Percentiles rank a stretch among this genome's conserved stretches.
These are phyloP conservation scores for Tapera naevia DNA, from an alignment of 2,797 vertebrate genomes.

Conservation along the genomic window DNA sequence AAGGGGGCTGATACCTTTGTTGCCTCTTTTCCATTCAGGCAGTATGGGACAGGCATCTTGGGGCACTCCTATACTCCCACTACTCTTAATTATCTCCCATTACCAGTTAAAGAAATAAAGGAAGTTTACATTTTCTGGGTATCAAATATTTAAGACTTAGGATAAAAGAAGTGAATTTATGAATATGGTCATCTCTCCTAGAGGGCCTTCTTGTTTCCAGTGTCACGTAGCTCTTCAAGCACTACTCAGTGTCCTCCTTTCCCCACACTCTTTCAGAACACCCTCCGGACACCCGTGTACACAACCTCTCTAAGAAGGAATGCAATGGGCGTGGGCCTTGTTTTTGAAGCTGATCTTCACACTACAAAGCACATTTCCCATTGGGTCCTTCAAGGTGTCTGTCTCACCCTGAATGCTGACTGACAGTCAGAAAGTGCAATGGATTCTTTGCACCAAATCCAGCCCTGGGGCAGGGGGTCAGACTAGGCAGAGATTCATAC, in stretches of 20 bases:
- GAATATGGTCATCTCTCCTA: accelerated
- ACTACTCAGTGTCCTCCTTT: neutral
- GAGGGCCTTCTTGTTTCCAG: neutral
- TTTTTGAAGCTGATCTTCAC: conserved; percentile 93
- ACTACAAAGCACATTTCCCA: conserved; percentile 89
- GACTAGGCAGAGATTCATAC: neutral
- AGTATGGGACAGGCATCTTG: too few species aligned
- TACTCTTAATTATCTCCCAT: neutral
- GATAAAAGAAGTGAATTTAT: neutral
- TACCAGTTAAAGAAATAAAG: neutral
- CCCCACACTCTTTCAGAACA: conserved; percentile 78
- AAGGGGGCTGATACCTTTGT: neutral
- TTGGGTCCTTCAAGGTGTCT: conserved; percentile 93
- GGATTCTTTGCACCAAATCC: neutral
- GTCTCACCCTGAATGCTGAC: conserved; percentile 88
- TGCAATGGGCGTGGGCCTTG: conserved; percentile 90
- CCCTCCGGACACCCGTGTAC: conserved; percentile 91
- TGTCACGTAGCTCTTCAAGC: accelerated
- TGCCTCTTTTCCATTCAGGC: neutral
- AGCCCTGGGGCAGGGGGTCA: neutral
- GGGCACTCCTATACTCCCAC: neutral
- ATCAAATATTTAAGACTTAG: neutral
- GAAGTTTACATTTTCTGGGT: neutral
- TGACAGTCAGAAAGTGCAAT: conserved; percentile 26
- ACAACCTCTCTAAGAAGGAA: conserved; percentile 91